A percentile compares a stretch with the other conserved stretches of the same genome.
These are phyloP conservation scores for Apamea anceps DNA, from an alignment of 2,888 invertebrate genomes.

Conservation along the genomic window DNA sequence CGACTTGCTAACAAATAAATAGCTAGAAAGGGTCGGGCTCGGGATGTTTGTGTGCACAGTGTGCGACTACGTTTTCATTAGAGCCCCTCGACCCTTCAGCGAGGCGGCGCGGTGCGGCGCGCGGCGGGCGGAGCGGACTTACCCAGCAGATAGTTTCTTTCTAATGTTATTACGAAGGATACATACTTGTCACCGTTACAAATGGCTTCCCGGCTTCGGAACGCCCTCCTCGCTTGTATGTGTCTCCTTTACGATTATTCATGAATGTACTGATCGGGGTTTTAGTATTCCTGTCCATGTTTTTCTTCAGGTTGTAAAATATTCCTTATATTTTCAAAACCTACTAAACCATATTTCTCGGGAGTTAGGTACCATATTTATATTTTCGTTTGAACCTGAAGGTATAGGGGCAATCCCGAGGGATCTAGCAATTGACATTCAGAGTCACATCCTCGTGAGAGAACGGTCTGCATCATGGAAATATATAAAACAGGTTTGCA, in stretches of 20 bases:
- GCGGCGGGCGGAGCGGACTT: neutral
- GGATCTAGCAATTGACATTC: slow-evolving; percentile 10
- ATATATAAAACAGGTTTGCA: slow-evolving; percentile 1
- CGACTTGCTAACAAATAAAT: slow-evolving; percentile 46
- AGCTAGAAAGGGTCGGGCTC: slow-evolving; percentile 24
- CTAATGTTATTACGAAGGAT: slow-evolving; percentile 35
- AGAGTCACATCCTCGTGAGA: neutral
- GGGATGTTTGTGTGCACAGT: slow-evolving; percentile 16
- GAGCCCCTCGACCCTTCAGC: slow-evolving; percentile 11
- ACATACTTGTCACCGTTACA: slow-evolving; percentile 8
- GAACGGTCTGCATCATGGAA: neutral
- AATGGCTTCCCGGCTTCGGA: slow-evolving; percentile 15
- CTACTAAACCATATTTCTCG: slow-evolving; percentile 5
- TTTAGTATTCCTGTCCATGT: slow-evolving; percentile 18
- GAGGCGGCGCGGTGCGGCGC: neutral
- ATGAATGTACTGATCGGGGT: slow-evolving; percentile 13
- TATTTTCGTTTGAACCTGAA: neutral
- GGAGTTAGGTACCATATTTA: too few relatives aligned
- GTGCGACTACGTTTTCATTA: slow-evolving; percentile 32
- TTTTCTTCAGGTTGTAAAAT: slow-evolving; percentile 7
- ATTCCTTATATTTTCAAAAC: slow-evolving; percentile 10
- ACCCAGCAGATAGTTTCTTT: slow-evolving; percentile 17
- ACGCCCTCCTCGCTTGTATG: neutral
- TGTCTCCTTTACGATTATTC: slow-evolving; percentile 8
- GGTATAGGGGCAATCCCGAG: slow-evolving; percentile 5